Evolutionary conservation across 2,797 vertebrate genomes (phyloP), one percentile per base, ranked within the genome.

Genomic region (Poecilia velifera): DNA sequence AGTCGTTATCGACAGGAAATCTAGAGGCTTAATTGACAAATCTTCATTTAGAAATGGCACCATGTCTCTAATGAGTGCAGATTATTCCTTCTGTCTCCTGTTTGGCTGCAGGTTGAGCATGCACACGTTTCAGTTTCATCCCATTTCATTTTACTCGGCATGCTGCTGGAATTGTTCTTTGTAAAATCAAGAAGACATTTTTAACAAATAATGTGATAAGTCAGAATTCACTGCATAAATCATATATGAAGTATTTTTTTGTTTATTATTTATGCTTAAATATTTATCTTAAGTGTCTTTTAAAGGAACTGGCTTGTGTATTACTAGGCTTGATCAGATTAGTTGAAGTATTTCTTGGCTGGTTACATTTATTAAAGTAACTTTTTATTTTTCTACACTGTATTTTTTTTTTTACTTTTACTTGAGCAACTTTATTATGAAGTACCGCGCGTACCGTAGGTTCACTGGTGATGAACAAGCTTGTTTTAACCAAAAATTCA

Each of bases 331-430:
- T 12, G 66, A 92, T 91, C 89, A 90, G 91, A 94, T 92, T 86
- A 92, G 71, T 36, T 91, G 68, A 91, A 94, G 89, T 92, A 85
- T 87, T 86, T 82, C 89, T 93, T 88, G 78, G 80, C 88, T 88
- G 36, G 47, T 49, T 49, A 20, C 1, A 47, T 49, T 49, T 49
- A 49, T 20, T 49, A 51, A 22, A 8, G 49, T 51, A 51, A 22
- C 49, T 3, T 51, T 51, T 22, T 51, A 51, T 22, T 22, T 51
- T 51, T 51, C 49, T 22, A 51, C 49, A 51, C 2, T 51, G 18
- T 53, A 53, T 53, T 41, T 41, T 41, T 41, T 31, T 53, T 53
- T 53, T 53, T 9, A 25, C 7, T 53, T 53, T 53, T 51, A 51
- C 7, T 51, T 51, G 49, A 51, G 6, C 22, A 51, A 51, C 49